Conservation (phyloP, 2,888 invertebrate species). For the Polietes domitor region DNA sequence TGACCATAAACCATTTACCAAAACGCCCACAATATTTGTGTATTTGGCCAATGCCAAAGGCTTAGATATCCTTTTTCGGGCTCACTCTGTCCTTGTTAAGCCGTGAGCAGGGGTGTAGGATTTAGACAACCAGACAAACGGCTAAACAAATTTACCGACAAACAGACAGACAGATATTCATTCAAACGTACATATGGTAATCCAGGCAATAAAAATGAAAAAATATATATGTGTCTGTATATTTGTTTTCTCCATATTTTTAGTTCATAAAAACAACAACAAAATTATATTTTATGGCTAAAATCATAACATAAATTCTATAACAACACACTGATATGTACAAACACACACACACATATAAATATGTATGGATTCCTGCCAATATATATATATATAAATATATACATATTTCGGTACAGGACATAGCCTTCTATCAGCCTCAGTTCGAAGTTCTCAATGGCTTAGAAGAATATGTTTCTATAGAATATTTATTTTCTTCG, state of each 20-base stretch:
- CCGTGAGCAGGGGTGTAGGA: neutral
- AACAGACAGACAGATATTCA: neutral
- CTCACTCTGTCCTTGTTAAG: neutral
- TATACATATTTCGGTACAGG: neutral
- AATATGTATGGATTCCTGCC: neutral
- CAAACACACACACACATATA: neutral
- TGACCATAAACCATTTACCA: slow-evolving; percentile 38
- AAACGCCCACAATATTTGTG: slow-evolving; percentile 28
- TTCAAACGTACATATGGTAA: neutral
- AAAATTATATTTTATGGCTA: slow-evolving; percentile 27
- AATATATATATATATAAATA: too few species aligned
- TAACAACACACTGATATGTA: neutral
- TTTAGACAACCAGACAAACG: neutral
- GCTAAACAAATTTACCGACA: neutral
- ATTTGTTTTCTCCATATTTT: slow-evolving; percentile 11
- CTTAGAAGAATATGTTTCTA: neutral
- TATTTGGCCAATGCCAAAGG: neutral
- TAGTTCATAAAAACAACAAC: slow-evolving; percentile 5
- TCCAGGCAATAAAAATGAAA: neutral
- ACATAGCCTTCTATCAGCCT: neutral
- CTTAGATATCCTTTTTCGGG: neutral
- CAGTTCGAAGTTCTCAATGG: neutral
- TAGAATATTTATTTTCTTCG: neutral
- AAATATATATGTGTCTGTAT: neutral
- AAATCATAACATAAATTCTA: slow-evolving; percentile 26